Conservation (phyloP, 1,140 invertebrate species). For the Sitobion miscanthi region DNA sequence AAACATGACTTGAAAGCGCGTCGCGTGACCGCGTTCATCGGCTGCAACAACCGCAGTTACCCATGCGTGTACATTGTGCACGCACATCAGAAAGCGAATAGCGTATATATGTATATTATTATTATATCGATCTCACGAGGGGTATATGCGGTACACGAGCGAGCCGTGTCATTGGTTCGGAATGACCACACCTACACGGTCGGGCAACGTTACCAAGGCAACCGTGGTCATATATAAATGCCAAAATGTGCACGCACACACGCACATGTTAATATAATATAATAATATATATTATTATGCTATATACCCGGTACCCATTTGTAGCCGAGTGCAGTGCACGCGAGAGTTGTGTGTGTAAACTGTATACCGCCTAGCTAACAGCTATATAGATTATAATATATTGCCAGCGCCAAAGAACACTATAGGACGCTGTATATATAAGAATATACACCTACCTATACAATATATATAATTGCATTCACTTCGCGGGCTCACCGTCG, state of each 20-base stretch:
- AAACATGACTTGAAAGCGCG: neutral
- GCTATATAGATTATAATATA: neutral
- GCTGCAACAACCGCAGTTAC: neutral
- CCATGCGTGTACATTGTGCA: neutral
- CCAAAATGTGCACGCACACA: slow-evolving; percentile 34
- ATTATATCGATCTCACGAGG: slow-evolving; percentile 34
- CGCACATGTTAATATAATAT: neutral
- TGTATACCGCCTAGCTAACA: neutral
- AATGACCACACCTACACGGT: slow-evolving; percentile 57
- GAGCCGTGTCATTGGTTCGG: slow-evolving; percentile 53
- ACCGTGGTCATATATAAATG: slow-evolving; percentile 50
- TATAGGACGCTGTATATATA: neutral
- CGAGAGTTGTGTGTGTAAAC: neutral
- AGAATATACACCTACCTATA: neutral
- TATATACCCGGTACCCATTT: neutral
- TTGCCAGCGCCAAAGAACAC: neutral
- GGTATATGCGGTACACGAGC: neutral
- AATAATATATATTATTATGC: neutral
- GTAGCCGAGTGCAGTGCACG: neutral
- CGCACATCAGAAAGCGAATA: neutral
- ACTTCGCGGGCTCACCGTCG: neutral
- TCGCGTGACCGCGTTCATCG: slow-evolving; percentile 9
- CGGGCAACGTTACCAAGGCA: slow-evolving; percentile 51
- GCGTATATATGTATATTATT: neutral
- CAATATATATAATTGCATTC: neutral